Conservation (phyloP, 2,888 invertebrate species). For the Diploptera punctata region DNA sequence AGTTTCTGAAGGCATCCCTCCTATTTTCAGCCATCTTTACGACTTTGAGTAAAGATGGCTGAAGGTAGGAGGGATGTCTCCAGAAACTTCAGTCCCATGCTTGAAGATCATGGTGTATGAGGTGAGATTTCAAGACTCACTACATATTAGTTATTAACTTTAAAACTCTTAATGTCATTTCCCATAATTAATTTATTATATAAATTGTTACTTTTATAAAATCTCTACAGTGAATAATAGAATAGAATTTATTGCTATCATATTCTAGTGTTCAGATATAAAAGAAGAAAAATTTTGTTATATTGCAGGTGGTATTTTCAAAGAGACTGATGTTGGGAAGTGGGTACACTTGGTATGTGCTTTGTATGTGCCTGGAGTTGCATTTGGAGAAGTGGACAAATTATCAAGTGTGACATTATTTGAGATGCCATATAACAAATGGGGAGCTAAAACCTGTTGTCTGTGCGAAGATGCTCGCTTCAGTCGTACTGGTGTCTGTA, state of each 20-base stretch:
- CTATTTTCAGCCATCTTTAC: too few relatives aligned
- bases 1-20: too few relatives aligned
- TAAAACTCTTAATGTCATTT: too few relatives aligned
- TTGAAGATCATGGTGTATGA: too few relatives aligned
- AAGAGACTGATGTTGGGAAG: constrained; percentile 96
- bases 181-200: not conserved
- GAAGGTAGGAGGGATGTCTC: too few relatives aligned
- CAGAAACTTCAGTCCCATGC: too few relatives aligned
- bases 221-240: not conserved
- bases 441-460: constrained; percentile 93
- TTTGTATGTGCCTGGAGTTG: constrained; percentile 95
- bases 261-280: too few relatives aligned
- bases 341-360: constrained; percentile 99
- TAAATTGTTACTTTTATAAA: not conserved
- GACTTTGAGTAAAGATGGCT: too few relatives aligned
- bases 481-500: constrained; percentile 92
- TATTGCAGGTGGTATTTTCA: constrained; percentile 84
- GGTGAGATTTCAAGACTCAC: too few relatives aligned
- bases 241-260: not conserved
- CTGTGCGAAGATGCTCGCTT: constrained; percentile 87
- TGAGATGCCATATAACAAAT: constrained; percentile 96
- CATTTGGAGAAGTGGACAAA: constrained; percentile 93
- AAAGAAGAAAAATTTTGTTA: too few relatives aligned
- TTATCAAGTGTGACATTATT: constrained; percentile 92
- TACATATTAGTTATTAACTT: too few relatives aligned